A percentile compares a stretch with the other conserved stretches of the same genome.
Conservation (phyloP, 2,113 vertebrate genomes). For the Leucopsar rothschildi region DNA sequence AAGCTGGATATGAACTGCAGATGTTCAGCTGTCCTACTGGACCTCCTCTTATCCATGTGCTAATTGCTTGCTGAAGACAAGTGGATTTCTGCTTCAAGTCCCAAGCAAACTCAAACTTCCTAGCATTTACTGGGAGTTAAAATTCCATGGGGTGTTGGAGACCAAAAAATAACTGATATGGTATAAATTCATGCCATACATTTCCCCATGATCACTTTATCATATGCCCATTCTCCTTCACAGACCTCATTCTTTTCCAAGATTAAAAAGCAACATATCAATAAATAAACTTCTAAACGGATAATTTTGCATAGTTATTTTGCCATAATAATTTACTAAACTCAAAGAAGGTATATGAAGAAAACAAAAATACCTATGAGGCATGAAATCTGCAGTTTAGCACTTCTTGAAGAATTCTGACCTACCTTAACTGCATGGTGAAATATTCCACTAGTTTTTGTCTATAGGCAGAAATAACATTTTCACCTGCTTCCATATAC, state of each 20-base stretch:
- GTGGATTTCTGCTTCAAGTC: neutral
- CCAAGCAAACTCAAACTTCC: neutral
- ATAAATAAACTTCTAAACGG: neutral
- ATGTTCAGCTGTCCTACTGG: neutral
- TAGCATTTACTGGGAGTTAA: neutral
- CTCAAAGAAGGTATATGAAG: neutral
- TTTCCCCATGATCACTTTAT: neutral
- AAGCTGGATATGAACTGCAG: neutral
- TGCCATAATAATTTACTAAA: neutral
- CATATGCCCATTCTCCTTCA: neutral
- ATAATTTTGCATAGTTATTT: neutral
- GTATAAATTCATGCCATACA: neutral
- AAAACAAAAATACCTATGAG: neutral
- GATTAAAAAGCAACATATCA: neutral
- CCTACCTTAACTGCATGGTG: slow-evolving; percentile 83
- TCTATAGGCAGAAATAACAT: slow-evolving; percentile 73
- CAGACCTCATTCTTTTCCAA: neutral
- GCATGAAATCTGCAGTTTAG: neutral
- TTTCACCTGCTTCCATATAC: slow-evolving; percentile 78
- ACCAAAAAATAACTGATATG: neutral
- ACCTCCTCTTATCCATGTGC: neutral
- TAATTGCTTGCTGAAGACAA: neutral
- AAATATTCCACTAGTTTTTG: slow-evolving; percentile 89
- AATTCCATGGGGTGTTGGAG: neutral
- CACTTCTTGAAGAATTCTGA: neutral